Percentiles rank a stretch among this genome's conserved stretches.
Conservation (phyloP, 2,113 vertebrate genomes). For the Hyperoodon ampullatus region DNA sequence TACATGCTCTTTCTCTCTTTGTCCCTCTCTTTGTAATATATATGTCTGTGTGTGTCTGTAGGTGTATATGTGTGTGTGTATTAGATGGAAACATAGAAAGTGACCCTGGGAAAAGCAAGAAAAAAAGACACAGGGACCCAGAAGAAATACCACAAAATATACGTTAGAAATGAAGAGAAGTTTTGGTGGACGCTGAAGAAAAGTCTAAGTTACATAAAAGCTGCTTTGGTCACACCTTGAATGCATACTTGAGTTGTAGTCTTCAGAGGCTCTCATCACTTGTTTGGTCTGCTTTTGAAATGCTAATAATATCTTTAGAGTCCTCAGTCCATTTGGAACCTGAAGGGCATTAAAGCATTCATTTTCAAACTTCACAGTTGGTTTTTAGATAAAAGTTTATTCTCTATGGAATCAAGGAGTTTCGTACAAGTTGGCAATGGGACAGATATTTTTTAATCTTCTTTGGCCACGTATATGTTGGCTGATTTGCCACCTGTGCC, state of each 20-base stretch:
- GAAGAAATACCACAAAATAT: background rate
- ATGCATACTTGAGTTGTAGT: rapidly evolving
- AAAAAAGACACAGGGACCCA: background rate
- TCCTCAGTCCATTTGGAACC: background rate
- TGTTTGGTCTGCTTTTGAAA: slow-evolving; percentile 20
- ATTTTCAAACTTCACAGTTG: background rate
- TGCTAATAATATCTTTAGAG: slow-evolving; percentile 35
- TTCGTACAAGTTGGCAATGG: background rate
- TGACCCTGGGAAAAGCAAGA: background rate
- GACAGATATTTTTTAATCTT: background rate
- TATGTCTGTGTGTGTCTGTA: background rate
- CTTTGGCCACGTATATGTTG: background rate
- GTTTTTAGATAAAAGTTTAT: background rate
- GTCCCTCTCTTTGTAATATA: background rate
- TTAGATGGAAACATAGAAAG: background rate
- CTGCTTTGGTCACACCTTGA: background rate
- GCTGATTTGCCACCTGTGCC: background rate
- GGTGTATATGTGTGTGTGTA: background rate
- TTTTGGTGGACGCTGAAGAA: background rate
- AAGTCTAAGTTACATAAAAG: background rate
- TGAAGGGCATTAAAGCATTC: background rate
- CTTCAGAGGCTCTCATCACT: background rate
- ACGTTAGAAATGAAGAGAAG: background rate
- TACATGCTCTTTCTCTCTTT: background rate
- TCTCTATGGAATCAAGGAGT: background rate